These are phyloP conservation scores for Leucophenga varia DNA, from an alignment of 1,140 invertebrate genomes.

Conservation along the genomic window DNA sequence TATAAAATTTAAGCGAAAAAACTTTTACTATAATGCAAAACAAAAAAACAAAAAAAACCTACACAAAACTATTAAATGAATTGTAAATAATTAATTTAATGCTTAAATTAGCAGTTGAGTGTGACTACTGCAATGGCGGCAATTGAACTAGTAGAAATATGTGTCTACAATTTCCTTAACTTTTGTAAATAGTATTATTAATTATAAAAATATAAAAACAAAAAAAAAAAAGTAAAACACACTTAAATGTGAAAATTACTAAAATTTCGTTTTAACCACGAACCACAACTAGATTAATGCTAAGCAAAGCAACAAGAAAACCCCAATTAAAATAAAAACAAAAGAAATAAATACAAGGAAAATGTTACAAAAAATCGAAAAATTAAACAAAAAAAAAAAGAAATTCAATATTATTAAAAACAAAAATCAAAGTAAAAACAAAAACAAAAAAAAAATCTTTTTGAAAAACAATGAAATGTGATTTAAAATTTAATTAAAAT, in stretches of 20 bases:
- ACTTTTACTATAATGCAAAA: too few species aligned
- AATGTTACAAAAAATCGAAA: too few species aligned
- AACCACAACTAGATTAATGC: conserved; percentile 16
- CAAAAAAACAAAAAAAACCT: too few species aligned
- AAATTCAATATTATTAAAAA: too few species aligned
- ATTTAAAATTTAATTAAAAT: conserved; percentile 49
- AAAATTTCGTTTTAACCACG: too few species aligned
- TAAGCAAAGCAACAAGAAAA: conserved; percentile 13
- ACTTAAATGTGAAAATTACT: too few species aligned
- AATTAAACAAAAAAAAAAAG: conserved; percentile 19
- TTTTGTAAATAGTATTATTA: conserved; percentile 53
- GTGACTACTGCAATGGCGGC: conserved; percentile 2
- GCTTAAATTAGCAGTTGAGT: too few species aligned
- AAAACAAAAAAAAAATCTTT: conserved; percentile 34
- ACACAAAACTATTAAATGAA: too few species aligned
- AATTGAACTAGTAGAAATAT: neutral
- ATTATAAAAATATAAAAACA: too few species aligned
- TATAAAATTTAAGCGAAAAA: too few species aligned
- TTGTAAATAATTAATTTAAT: too few species aligned
- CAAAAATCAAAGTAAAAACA: conserved; percentile 40
- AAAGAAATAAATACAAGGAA: too few species aligned
- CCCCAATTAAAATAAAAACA: conserved; percentile 12
- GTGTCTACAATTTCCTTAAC: conserved; percentile 23
- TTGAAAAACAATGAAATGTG: conserved; percentile 56
- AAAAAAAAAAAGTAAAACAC: conserved; percentile 34